phyloP scores from a whole-genome alignment of 2,888 invertebrate species.

The Agonopterix subpropinquella region DNA sequence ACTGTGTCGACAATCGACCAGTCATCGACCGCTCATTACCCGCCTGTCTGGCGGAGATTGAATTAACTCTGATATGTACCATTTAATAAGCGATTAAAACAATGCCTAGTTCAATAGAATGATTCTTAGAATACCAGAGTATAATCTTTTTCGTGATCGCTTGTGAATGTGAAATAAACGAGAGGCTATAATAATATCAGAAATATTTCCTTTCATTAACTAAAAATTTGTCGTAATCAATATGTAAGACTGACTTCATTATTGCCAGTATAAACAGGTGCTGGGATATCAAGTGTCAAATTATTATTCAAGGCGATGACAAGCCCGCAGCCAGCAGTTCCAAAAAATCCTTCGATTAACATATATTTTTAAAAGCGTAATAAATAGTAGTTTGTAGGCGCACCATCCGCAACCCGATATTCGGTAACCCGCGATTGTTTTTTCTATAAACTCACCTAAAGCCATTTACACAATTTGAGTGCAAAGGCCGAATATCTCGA shows the following conservation, averaged over 20 bases:
- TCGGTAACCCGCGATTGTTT: conserved; percentile 42
- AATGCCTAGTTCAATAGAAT: conserved; percentile 22
- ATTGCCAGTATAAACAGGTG: conserved; percentile 27
- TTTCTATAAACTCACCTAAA: conserved; percentile 63
- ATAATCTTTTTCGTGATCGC: no score
- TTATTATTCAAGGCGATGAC: conserved; percentile 38
- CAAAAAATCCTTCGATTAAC: conserved; percentile 10
- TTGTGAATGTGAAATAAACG: no score
- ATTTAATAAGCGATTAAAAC: conserved; percentile 55
- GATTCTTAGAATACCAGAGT: no score
- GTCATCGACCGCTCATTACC: conserved; percentile 67
- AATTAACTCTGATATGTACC: conserved; percentile 58
- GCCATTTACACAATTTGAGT: conserved; percentile 64
- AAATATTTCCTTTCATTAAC: no score
- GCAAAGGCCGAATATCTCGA: conserved; percentile 57
- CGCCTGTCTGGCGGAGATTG: conserved; percentile 54
- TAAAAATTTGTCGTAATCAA: no score
- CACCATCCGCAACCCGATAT: conserved; percentile 33
- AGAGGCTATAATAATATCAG: no score
- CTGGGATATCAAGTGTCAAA: conserved; percentile 34
- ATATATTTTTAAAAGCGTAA: conserved; percentile 16
- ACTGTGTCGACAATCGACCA: conserved; percentile 44
- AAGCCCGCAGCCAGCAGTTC: conserved; percentile 19
- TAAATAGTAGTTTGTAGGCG: conserved; percentile 27
- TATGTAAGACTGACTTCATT: no score